These are phyloP conservation scores for Hipposideros armiger DNA, from an alignment of 2,113 vertebrate genomes.

Conservation along the genomic window DNA sequence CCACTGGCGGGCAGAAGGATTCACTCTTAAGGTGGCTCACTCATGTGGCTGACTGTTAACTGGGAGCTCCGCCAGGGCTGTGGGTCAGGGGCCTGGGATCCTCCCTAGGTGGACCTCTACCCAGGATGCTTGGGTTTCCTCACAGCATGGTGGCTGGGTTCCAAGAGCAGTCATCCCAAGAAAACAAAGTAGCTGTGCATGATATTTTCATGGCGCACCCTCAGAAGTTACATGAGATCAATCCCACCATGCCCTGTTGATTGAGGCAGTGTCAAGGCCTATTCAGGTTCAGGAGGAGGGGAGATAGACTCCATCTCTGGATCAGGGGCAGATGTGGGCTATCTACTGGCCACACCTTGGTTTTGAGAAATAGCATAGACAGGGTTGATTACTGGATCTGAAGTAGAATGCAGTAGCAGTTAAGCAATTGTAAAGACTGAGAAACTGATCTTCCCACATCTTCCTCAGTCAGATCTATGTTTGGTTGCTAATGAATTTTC, in stretches of 20 bases:
- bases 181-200: background rate
- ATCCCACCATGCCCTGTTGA: background rate
- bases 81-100: background rate
- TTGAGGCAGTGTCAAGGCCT: background rate
- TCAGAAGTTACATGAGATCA: background rate
- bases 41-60: background rate
- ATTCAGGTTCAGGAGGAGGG: background rate
- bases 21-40: background rate
- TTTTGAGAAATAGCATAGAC: background rate
- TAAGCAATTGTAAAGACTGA: background rate
- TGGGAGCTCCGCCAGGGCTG: background rate
- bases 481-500: slow-evolving; percentile 19
- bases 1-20: background rate
- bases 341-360: background rate
- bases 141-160: background rate
- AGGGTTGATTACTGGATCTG: background rate
- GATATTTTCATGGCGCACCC: background rate
- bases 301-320: background rate
- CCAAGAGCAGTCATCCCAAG: background rate
- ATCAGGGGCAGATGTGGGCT: background rate
- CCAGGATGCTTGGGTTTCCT: background rate
- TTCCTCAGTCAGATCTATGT: background rate
- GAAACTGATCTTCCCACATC: background rate
- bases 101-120: background rate
- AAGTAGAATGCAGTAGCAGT: background rate